Percentiles rank a stretch among this genome's conserved stretches.
Conservation (phyloP, 2,113 vertebrate genomes). For the Strigops habroptila region DNA sequence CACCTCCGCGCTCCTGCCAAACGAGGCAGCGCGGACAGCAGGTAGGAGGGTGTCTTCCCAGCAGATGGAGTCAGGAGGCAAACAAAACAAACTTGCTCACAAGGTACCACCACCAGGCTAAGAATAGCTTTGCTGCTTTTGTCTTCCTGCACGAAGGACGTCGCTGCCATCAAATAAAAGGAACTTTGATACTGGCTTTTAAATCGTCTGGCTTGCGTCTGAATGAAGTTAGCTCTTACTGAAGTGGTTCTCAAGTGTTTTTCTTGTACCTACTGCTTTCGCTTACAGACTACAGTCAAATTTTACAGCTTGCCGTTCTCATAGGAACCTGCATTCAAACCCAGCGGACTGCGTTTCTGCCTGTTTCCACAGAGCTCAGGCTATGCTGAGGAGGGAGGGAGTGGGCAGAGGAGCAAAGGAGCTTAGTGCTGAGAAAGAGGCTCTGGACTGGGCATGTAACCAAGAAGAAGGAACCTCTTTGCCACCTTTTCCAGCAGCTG, state of each 20-base stretch:
- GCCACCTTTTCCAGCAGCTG: background rate
- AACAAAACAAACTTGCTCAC: background rate
- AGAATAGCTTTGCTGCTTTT: background rate
- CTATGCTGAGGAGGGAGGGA: background rate
- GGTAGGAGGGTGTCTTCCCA: conserved; percentile 28
- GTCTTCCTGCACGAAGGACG: background rate
- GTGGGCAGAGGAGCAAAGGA: background rate
- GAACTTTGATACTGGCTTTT: background rate
- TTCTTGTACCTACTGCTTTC: background rate
- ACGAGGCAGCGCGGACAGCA: background rate
- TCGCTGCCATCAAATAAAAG: background rate
- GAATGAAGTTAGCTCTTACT: background rate
- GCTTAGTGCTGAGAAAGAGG: background rate
- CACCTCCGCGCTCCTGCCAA: background rate
- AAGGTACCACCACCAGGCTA: background rate
- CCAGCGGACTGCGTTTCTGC: background rate
- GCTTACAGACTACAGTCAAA: background rate
- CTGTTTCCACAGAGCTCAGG: background rate
- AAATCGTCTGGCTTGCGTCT: background rate
- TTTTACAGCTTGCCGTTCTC: background rate
- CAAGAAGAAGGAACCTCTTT: background rate
- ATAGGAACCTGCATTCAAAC: background rate
- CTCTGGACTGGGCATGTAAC: background rate
- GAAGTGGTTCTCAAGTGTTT: background rate
- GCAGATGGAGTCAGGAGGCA: conserved; percentile 52